These are phyloP conservation scores for Sigmodon hispidus DNA, from an alignment of 2,113 vertebrate genomes.

Conservation along the genomic window DNA sequence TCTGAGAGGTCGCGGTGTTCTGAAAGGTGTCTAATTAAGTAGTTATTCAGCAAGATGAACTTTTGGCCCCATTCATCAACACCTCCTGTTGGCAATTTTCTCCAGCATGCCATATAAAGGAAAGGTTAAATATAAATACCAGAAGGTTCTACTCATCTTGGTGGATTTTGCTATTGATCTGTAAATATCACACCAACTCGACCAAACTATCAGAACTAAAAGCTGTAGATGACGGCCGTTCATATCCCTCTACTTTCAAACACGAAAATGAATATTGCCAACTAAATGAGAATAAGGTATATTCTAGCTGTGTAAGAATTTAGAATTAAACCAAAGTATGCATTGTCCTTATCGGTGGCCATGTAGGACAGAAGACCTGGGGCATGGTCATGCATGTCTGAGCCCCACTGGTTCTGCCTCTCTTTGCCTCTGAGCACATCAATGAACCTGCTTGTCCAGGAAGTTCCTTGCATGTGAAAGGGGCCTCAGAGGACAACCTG, in stretches of 20 bases:
- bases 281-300: neutral
- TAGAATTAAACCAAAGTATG: accelerated
- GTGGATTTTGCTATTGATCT: conserved; percentile 21
- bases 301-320: accelerated
- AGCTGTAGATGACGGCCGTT: neutral
- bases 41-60: conserved; percentile 70
- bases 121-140: conserved; percentile 63
- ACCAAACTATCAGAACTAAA: neutral
- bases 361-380: accelerated
- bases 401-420: neutral
- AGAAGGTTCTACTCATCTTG: neutral
- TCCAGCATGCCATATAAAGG: neutral
- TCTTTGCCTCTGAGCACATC: neutral
- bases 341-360: accelerated
- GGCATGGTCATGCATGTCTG: accelerated
- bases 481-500: neutral
- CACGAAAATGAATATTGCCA: neutral
- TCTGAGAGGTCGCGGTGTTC: conserved; percentile 34
- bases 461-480: neutral
- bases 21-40: conserved; percentile 74
- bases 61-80: conserved; percentile 25
- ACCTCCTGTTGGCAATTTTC: conserved; percentile 45
- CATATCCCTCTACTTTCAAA: neutral
- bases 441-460: neutral
- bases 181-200: conserved; percentile 56